These are phyloP conservation scores for Gisinianus flammeolus DNA, from an alignment of 2,888 invertebrate genomes.

Conservation along the genomic window DNA sequence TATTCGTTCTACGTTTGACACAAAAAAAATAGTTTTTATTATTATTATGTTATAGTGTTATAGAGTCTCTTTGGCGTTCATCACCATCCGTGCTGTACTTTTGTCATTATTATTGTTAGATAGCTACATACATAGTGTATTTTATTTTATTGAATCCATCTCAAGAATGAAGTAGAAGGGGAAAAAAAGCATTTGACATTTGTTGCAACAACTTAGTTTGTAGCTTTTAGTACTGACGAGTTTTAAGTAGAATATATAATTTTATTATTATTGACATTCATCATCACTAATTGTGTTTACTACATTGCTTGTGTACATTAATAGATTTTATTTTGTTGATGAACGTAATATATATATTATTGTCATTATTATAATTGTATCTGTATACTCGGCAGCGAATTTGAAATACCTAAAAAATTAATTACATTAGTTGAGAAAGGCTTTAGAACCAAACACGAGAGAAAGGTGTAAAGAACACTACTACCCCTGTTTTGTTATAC, in stretches of 20 bases:
- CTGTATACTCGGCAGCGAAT: background rate
- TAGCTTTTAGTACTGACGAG: background rate
- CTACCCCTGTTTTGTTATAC: background rate
- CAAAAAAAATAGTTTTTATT: background rate
- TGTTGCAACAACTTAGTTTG: background rate
- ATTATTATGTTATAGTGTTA: background rate
- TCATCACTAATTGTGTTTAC: background rate
- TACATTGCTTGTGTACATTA: background rate
- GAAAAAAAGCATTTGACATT: constrained; percentile 1
- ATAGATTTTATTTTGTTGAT: background rate
- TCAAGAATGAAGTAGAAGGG: background rate
- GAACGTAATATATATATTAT: background rate
- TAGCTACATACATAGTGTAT: background rate
- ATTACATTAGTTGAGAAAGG: background rate
- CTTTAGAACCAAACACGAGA: background rate
- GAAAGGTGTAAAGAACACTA: background rate
- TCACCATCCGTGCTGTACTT: background rate
- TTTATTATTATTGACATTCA: background rate
- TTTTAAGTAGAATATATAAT: background rate
- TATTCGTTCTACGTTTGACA: background rate
- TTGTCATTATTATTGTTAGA: background rate
- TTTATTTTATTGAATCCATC: background rate
- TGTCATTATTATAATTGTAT: background rate
- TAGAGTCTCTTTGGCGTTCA: background rate
- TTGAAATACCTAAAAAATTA: background rate